Evolutionary conservation across 2,888 invertebrate genomes (phyloP), one percentile per base, ranked within the genome.

Genomic region (Ceriagrion tenellum): DNA sequence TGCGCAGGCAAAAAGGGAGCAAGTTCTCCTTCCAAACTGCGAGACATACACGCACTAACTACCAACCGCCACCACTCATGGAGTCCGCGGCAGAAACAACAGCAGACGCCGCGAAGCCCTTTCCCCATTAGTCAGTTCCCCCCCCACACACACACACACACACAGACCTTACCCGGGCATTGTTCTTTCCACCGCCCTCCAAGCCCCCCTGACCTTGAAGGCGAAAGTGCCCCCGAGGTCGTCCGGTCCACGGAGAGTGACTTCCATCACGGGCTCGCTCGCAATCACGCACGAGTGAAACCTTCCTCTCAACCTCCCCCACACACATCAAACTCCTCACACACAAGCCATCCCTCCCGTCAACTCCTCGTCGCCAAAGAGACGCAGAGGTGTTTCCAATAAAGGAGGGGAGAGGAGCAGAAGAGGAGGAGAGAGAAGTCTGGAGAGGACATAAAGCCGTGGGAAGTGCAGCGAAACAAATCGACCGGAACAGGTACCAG

Each of bases 211-310:
- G 69, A 69, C 69, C 69, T 69, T 69, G 26, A 69, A 69, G 69
- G 69, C 69, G n/a, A 69, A 69, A 69, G 69, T 69, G 69, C 69
- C 69, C n/a, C 69, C 69, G 69, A 69, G 69, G 69, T 69, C 69
- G 26, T 26, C 69, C 69, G 69, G 69, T 69, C 26, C n/a, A 12
- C 69, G 69, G n/a, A 2, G 69, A 26, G 69, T 26, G 69, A 23
- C 69, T 69, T 69, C 12, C 69, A 69, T n/a, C 69, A 12, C 69
- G n/a, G 8, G n/a, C 6, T 26, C 69, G 12, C 69, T 69, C 26
- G 69, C 69, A 69, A 47, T 47, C 47, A 47, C 69, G n/a, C 69
- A 23, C 69, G 4, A 26, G 26, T n/a, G n/a, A 69, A 26, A n/a
- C 69, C 23, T 4, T 47, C 8, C 47, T 47, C 47, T 4, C 47